A percentile compares a stretch with the other conserved stretches of the same genome.
These are phyloP conservation scores for Galerucella nymphaeae DNA, from an alignment of 2,888 invertebrate genomes.

Conservation along the genomic window DNA sequence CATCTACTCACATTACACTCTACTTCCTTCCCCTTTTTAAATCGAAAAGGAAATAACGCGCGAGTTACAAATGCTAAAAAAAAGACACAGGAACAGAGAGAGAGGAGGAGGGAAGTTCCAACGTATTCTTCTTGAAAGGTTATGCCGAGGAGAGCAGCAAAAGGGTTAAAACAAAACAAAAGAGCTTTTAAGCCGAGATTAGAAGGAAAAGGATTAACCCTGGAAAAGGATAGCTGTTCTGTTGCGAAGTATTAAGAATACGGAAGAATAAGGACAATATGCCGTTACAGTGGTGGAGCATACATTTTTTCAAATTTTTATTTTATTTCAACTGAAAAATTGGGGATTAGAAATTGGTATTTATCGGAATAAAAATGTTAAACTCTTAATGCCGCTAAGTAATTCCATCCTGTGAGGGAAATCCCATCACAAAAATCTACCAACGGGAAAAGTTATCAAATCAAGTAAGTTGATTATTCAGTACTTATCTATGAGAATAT, in stretches of 20 bases:
- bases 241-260: slow-evolving; percentile 50
- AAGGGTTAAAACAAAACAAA: slow-evolving; percentile 64
- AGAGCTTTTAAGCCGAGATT: slow-evolving; percentile 63
- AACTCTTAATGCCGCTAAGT: too few species aligned
- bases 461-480: too few species aligned
- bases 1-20: slow-evolving; percentile 2
- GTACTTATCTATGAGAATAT: too few species aligned
- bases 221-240: slow-evolving; percentile 51
- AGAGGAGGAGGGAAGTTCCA: slow-evolving; percentile 35
- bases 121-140: slow-evolving; percentile 56
- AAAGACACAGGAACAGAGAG: slow-evolving; percentile 28
- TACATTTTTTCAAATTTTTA: background rate
- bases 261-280: slow-evolving; percentile 48
- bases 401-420: too few species aligned
- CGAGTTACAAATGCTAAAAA: slow-evolving; percentile 41
- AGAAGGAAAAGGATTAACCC: slow-evolving; percentile 58
- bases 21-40: slow-evolving; percentile 27
- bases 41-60: slow-evolving; percentile 39
- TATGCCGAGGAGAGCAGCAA: slow-evolving; percentile 59
- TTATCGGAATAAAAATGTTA: too few species aligned
- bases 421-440: too few species aligned
- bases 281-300: slow-evolving; percentile 35
- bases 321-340: too few species aligned
- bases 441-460: too few species aligned
- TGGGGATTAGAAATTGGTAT: too few species aligned